Evolutionary conservation across 2,797 vertebrate species (phyloP).

Genomic region (Pipistrellus kuhlii): DNA sequence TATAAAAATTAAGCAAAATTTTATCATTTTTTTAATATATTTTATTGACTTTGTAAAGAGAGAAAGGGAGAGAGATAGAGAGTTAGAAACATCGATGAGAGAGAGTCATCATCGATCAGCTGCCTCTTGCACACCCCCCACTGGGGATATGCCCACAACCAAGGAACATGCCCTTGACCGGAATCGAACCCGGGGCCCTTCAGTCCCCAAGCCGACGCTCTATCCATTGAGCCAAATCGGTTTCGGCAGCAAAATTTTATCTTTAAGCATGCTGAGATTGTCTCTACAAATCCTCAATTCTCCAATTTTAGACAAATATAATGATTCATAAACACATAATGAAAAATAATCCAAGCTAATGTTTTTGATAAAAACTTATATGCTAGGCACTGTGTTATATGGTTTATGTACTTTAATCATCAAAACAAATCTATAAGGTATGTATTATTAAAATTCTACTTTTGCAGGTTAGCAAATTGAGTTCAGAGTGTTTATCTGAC

Average conservation of each 20-base stretch:
- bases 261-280: neutral
- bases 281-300: neutral
- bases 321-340: neutral
- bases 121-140: too few relatives aligned
- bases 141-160: too few relatives aligned
- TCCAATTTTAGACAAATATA: constrained; percentile 3
- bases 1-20: neutral
- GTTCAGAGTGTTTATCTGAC: neutral
- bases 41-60: too few relatives aligned
- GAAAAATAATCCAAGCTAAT: neutral
- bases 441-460: neutral
- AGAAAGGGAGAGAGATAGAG: too few relatives aligned
- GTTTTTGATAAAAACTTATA: neutral
- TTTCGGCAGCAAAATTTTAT: too few relatives aligned
- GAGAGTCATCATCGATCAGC: too few relatives aligned
- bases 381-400: neutral
- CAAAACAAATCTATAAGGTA: neutral
- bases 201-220: too few relatives aligned
- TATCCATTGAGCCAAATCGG: too few relatives aligned
- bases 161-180: too few relatives aligned
- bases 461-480: neutral
- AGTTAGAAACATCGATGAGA: too few relatives aligned
- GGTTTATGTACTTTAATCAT: neutral
- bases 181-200: too few relatives aligned
- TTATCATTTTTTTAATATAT: too few relatives aligned